Percentiles rank a stretch among this genome's conserved stretches.
Evolutionary conservation across 2,797 vertebrate species (phyloP).

Genomic region (Tangara arthus): DNA sequence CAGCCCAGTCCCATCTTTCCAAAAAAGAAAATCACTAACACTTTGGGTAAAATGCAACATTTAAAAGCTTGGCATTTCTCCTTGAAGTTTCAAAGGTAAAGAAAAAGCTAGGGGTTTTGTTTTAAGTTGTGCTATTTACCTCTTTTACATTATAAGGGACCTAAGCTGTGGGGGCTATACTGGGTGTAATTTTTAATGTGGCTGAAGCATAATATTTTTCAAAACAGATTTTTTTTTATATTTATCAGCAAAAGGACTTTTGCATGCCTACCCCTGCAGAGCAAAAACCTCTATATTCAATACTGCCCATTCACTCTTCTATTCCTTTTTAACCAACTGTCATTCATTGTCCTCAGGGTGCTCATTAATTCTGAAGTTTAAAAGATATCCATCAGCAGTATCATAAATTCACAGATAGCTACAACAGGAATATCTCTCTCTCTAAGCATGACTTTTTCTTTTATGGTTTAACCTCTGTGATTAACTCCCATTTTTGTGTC

Average conservation of each 20-base stretch:
- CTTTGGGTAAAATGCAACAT: neutral
- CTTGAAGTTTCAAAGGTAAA: neutral
- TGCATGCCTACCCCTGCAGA: conserved; percentile 30
- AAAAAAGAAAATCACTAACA: neutral
- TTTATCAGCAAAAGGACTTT: conserved; percentile 55
- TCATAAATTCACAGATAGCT: conserved; percentile 67
- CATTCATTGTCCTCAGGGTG: conserved; percentile 65
- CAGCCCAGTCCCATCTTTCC: neutral
- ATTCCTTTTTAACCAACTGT: conserved; percentile 68
- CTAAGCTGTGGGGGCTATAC: neutral
- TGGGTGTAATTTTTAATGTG: neutral
- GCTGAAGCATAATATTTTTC: neutral
- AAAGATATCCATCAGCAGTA: conserved; percentile 61
- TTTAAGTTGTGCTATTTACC: neutral
- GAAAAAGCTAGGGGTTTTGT: neutral
- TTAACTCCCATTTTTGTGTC: conserved; percentile 42
- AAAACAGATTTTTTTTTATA: neutral
- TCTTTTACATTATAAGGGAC: neutral
- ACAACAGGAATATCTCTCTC: conserved; percentile 43
- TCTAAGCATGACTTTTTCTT: conserved; percentile 27
- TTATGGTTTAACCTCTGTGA: conserved; percentile 36
- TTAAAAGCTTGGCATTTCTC: neutral
- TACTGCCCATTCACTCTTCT: conserved; percentile 25
- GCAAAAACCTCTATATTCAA: conserved; percentile 21
- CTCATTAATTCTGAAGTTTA: conserved; percentile 73